Conservation (phyloP, 1,140 invertebrate genomes). For the Zaprionus kolodkinae region DNA sequence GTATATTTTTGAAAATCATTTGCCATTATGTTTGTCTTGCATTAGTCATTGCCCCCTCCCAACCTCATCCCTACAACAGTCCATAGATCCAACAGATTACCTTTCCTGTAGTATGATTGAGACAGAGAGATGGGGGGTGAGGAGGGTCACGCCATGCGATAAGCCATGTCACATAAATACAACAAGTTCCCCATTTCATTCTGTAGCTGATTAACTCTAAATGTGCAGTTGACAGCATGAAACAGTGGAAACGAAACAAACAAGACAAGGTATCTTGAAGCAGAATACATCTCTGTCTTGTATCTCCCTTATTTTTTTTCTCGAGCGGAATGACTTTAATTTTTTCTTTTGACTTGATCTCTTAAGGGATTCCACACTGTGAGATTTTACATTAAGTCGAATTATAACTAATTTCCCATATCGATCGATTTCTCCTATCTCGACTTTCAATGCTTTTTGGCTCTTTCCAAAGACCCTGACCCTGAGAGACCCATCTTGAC, state of each 20-base stretch:
- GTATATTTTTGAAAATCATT: conserved; percentile 55
- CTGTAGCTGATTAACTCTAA: background rate
- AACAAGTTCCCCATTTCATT: background rate
- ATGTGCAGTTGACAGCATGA: conserved; percentile 9
- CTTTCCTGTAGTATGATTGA: background rate
- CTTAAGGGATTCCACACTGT: background rate
- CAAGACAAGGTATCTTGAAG: background rate
- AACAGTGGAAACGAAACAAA: background rate
- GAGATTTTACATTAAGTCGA: too few relatives aligned
- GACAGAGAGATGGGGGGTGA: background rate
- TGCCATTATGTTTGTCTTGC: conserved; percentile 55
- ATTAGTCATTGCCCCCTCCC: conserved; percentile 46
- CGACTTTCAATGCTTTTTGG: too few relatives aligned
- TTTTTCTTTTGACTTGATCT: background rate
- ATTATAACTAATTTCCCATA: too few relatives aligned
- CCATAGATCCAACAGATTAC: conserved; percentile 1
- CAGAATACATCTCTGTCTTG: background rate
- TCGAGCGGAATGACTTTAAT: background rate
- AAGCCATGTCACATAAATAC: conserved; percentile 27
- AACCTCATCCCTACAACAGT: background rate
- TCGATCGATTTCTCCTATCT: too few relatives aligned
- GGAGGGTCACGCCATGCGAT: conserved; percentile 11
- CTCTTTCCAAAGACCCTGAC: too few relatives aligned
- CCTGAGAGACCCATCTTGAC: too few relatives aligned
- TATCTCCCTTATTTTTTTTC: too few relatives aligned